Evolutionary conservation across 2,888 invertebrate species (phyloP).

Genomic region (Luperina testacea): DNA sequence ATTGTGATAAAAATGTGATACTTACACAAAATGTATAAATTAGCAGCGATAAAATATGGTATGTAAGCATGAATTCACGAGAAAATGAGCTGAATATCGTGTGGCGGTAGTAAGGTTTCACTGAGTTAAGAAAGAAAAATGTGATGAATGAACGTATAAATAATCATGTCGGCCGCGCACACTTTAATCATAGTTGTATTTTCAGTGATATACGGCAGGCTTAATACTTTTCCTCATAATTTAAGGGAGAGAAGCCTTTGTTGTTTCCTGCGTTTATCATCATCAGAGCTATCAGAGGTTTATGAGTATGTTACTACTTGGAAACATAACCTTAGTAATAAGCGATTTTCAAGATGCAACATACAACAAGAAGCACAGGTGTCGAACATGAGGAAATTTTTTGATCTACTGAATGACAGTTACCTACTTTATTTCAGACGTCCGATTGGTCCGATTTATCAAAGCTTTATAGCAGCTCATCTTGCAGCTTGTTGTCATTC

Average conservation of each 20-base stretch:
- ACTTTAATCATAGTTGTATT: slow-evolving; percentile 77
- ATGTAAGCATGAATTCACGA: slow-evolving; percentile 43
- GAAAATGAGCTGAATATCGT: slow-evolving; percentile 66
- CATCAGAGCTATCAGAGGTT: not conserved
- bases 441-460: not conserved
- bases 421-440: not conserved
- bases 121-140: slow-evolving; percentile 73
- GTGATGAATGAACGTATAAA: slow-evolving; percentile 82
- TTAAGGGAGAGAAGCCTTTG: slow-evolving; percentile 19
- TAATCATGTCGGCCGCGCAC: slow-evolving; percentile 74
- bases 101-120: slow-evolving; percentile 58
- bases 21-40: slow-evolving; percentile 65
- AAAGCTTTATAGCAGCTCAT: not conserved
- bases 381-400: not conserved
- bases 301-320: not conserved
- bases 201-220: slow-evolving; percentile 54
- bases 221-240: slow-evolving; percentile 45
- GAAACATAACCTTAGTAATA: not conserved
- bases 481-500: not conserved
- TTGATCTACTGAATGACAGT: not conserved
- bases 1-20: slow-evolving; percentile 60
- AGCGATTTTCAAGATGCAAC: not conserved
- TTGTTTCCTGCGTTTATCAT: slow-evolving; percentile 25
- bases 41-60: slow-evolving; percentile 51
- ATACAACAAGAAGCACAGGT: no score